Base-by-base conservation (phyloP, 2,797 vertebrate genomes). In the Mycteria americana region DNA sequence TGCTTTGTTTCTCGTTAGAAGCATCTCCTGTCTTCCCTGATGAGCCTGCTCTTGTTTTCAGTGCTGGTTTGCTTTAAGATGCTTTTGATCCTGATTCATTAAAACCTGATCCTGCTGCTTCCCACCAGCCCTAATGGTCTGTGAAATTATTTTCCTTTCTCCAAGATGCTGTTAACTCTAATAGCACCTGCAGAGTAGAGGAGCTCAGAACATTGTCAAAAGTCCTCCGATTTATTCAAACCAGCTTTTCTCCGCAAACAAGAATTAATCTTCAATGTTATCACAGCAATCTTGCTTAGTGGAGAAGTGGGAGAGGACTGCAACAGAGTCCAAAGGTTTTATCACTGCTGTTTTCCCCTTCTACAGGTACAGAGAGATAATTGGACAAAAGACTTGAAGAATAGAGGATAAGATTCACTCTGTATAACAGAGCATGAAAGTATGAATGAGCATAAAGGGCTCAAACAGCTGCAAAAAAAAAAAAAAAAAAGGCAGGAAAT, bases 71-170 rank as follows among this genome's bases (percentile, higher is more conserved):
- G 91, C 93, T 97, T 97, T 94, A 95, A 96, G 93, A 93, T 93
- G 91, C 97, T 96, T 97, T 98, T 97, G 97, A 98, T 98, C 94
- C 96, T 88, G 31, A 21, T 97, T 98, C 48, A 50, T 98, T 97
- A 97, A 97, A 97, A 93, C 88, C 85, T 72, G 79, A 95, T 95
- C 97, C 95, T 88, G 95, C 92, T 95, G 96, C 94, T 97, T 96
- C 95, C 89, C 85, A 89, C 95, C 94, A 96, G 91, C 93, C 95
- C 95, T 96, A 89, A 87, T 96, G 96, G 93, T 86, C 83, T 92
- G 87, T 27, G 91, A 95, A 86, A 96, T 77, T 57, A 92, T 87
- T 91, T 92, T 63, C 11, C 62, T 85, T 94, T 94, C 75, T 92
- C 93, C 18, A 57, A 85, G 94, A n/a, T 4, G 33, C 88, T 86